Evolutionary conservation across 2,113 vertebrate genomes (phyloP), one percentile per base, ranked within the genome.

Genomic region (Amazona guildingii): DNA sequence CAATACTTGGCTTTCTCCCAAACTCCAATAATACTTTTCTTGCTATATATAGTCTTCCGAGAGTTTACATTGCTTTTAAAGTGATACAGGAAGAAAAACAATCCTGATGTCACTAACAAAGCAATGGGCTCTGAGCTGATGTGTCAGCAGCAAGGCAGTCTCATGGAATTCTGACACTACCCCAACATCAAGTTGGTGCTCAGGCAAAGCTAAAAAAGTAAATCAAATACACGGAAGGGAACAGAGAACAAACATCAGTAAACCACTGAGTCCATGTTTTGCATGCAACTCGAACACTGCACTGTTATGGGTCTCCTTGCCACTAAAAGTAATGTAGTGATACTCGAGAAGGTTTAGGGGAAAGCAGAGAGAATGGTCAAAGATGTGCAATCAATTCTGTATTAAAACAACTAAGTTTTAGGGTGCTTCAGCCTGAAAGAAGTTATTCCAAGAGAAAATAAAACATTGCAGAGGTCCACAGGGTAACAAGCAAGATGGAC

Each of bases 1-100:
- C 92, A 96, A 95, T 96, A 94, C 86, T 92, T 96, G 95, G 96
- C 96, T 91, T 76, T 72, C 90, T 86, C 73, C 95, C 95, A 95
- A 81, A 75, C 86, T 94, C 91, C 92, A 94, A 35, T 93, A 95
- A 95, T 92, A 96, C 86, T 96, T 88, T 76, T 90, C 83, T 70
- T 79, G 92, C 93, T 95, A 96, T 95, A 94, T 94, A 96, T 96
- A 94, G 94, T 72, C 72, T 88, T 86, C 86, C 69, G 57, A 17
- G 81, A 84, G 69, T 95, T 94, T 94, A 88, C 76, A 64, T 7
- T 75, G 72, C 91, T 95, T 95, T 92, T 97, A 84, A 96, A 96
- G 92, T 17, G 69, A 96, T 77, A 92, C 83, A 88, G 64, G 80
- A 86, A 88, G 72, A 88, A 95, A 94, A 95, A 81, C 75, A 97